Conservation (phyloP, 2,888 invertebrate genomes). For the Fragum fragum region DNA sequence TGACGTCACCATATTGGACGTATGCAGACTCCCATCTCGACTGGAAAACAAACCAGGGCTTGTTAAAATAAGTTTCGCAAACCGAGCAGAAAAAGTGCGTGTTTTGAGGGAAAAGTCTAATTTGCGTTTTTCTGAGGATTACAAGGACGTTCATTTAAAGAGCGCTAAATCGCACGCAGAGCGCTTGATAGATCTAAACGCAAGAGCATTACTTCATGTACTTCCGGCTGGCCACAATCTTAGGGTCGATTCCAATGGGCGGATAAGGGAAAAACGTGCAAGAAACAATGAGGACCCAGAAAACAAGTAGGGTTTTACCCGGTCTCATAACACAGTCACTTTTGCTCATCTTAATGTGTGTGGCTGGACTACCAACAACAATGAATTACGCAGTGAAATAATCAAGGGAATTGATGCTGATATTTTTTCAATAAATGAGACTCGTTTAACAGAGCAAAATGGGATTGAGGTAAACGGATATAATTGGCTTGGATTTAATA, state of each 20-base stretch:
- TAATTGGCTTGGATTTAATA: constrained; percentile 40
- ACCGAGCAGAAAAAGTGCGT: constrained; percentile 22
- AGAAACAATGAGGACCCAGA: neutral
- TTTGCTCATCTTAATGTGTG: constrained; percentile 56
- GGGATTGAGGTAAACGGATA: constrained; percentile 29
- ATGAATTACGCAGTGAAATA: constrained; percentile 24
- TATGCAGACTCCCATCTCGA: neutral
- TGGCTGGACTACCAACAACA: constrained; percentile 54
- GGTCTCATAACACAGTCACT: constrained; percentile 11
- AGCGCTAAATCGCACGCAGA: constrained; percentile 42
- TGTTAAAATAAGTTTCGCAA: constrained; percentile 43
- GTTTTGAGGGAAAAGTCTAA: constrained; percentile 37
- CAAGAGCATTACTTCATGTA: constrained; percentile 40
- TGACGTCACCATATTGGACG: neutral
- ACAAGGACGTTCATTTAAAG: constrained; percentile 33
- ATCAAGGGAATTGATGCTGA: constrained; percentile 39
- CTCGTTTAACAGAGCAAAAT: constrained; percentile 32
- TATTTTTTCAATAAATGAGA: constrained; percentile 43
- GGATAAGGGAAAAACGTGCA: constrained; percentile 25
- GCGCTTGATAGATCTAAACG: constrained; percentile 42
- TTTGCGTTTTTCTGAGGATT: neutral
- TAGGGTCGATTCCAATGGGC: constrained; percentile 34
- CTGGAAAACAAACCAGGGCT: constrained; percentile 2
- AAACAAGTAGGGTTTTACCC: constrained; percentile 22
- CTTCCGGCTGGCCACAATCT: constrained; percentile 39